phyloP scores from a whole-genome alignment of 2,113 vertebrate genomes.

The Nymphicus hollandicus region DNA sequence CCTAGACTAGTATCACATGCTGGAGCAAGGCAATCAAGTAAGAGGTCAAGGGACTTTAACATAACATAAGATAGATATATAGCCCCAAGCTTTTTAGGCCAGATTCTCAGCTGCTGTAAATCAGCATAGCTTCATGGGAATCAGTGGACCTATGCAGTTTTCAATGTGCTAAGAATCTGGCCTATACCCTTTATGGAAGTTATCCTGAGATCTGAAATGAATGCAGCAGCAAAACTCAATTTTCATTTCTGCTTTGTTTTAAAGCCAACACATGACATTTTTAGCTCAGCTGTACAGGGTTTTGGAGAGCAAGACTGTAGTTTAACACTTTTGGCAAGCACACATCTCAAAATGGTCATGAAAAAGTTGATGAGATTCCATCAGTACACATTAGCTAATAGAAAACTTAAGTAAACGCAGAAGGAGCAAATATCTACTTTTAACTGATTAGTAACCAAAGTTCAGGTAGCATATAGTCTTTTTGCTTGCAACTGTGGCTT shows the following conservation, averaged over 20 bases:
- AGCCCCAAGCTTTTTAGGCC: slow-evolving; percentile 20
- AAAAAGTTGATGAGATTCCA: slow-evolving; percentile 52
- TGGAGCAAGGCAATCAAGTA: slow-evolving; percentile 60
- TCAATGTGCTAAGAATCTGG: slow-evolving; percentile 11
- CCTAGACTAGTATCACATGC: slow-evolving; percentile 34
- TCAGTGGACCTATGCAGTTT: slow-evolving; percentile 14
- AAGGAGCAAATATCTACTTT: slow-evolving; percentile 20
- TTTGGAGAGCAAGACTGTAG: slow-evolving; percentile 40
- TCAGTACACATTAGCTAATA: slow-evolving; percentile 52
- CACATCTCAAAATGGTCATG: slow-evolving; percentile 43
- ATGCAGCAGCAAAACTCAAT: slow-evolving; percentile 44
- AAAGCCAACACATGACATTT: slow-evolving; percentile 54
- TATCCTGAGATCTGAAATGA: slow-evolving; percentile 41
- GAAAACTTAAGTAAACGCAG: slow-evolving; percentile 42
- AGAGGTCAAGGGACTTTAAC: slow-evolving; percentile 62
- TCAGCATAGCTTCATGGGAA: slow-evolving; percentile 17
- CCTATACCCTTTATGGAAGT: slow-evolving; percentile 28
- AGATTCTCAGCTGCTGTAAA: slow-evolving; percentile 61
- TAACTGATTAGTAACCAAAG: slow-evolving; percentile 28
- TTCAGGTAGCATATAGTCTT: not conserved
- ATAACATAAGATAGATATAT: slow-evolving; percentile 50
- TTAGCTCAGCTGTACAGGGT: slow-evolving; percentile 25
- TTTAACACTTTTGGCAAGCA: slow-evolving; percentile 47
- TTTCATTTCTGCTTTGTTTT: slow-evolving; percentile 58
- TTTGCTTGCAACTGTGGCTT: not conserved